Base-by-base conservation (phyloP, 2,797 vertebrate species). In the Amazona finschi region DNA sequence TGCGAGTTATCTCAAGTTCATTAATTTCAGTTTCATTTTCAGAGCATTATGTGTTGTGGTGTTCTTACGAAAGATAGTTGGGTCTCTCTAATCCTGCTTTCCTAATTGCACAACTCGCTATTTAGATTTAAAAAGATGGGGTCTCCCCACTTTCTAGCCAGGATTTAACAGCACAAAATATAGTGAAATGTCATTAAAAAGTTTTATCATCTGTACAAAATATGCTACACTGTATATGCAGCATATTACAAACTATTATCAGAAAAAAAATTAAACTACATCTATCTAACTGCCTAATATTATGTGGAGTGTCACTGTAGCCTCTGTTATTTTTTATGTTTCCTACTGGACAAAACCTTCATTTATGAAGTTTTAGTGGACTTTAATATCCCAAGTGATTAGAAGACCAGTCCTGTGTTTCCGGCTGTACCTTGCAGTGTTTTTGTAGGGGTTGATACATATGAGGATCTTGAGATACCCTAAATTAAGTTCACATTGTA, bases 1-100 rank as follows among this genome's bases (percentile, higher is more conserved):
- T 66, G 22, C 2, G 2, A 75, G 13, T 57, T 73, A 47, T 82
- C 94, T 77, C 17, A 10, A 67, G 38, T 73, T 74, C 53, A 53
- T 89, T 93, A 38, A 92, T 76, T 94, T 94, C 43, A 79, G n/a
- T 57, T 97, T 89, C 65, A 70, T 91, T 92, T 94, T 83, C 70
- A 85, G 22, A 86, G 36, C 58, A 76, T 75, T 90, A n/a, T 46
- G 24, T 76, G 12, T 76, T 88, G 33, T 50, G 22, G 12, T 80
- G 50, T 44, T 92, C 70, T 64, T 38, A 53, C 9, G 18, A 91
- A 92, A 75, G 47, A 33, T 7, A 66, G 33, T 9, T 0, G 3
- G 67, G 28, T 67, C 12, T 65, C 77, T 84, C 15, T 88, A 61
- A 76, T 88, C 49, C 30, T 39, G 5, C 21, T 67, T 90, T 84